Conservation (phyloP, 2,888 invertebrate genomes). For the Kryphioiulus occultus region DNA sequence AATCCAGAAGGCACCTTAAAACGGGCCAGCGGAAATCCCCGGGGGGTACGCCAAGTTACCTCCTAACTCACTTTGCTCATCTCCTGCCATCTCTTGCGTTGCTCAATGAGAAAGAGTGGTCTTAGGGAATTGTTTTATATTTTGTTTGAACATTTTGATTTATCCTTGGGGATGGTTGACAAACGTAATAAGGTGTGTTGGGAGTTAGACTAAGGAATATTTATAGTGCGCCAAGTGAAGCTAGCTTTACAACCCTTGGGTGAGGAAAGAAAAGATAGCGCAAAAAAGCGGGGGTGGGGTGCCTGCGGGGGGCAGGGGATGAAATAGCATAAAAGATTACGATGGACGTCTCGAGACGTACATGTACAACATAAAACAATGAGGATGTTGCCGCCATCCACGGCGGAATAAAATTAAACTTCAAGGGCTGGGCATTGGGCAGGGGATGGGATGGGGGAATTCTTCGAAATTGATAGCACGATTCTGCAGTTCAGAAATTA, state of each 20-base stretch:
- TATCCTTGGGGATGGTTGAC: constrained; percentile 43
- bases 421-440: background rate
- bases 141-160: constrained; percentile 44
- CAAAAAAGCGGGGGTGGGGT: background rate
- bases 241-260: constrained; percentile 37
- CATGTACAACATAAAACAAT: background rate
- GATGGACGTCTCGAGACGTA: background rate
- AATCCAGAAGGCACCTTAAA: background rate
- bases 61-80: constrained; percentile 26
- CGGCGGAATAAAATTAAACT: background rate
- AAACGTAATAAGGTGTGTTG: constrained; percentile 37
- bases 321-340: background rate
- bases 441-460: background rate
- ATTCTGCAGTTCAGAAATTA: background rate
- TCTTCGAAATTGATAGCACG: background rate
- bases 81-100: background rate
- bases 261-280: constrained; percentile 42
- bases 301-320: background rate
- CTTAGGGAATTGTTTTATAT: constrained; percentile 26
- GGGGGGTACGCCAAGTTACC: background rate
- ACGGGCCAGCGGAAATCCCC: background rate
- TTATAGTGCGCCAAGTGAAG: constrained; percentile 41
- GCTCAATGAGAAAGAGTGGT: constrained; percentile 18
- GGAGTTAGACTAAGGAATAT: constrained; percentile 33
- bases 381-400: background rate